Base-by-base conservation (phyloP, 2,888 invertebrate genomes). In the Unio pictorum region DNA sequence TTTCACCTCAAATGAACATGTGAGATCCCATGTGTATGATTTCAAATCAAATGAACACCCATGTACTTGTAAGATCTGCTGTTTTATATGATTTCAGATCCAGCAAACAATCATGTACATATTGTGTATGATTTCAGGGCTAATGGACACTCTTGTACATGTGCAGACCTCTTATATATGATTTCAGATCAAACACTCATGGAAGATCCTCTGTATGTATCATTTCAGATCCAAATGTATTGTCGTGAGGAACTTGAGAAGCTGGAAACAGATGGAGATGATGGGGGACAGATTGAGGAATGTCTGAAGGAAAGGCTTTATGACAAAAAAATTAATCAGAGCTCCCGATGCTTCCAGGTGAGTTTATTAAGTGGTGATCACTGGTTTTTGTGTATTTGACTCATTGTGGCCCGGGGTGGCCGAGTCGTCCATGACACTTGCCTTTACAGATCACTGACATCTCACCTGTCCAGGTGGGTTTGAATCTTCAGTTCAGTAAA, bases 261-360 rank as follows among this genome's bases (percentile, higher is more conserved):
- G 56, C 77, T 73, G 64, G 91, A 91, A 84, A 93, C 92, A 8
- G 92, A 92, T 64, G 93, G 93, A 4, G 91, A 91, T 69, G 90
- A 90, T 58, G 89, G 90, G 6, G 93, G 93, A 18, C 90, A 93
- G 89, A 94, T 95, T 0, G 95, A 97, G 89, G 98, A 98, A 91
- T 99, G 99, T 90, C 91, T 99, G 57, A 98, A 98, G 91, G 65
- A 73, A 45, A 84, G 82, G 54, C 75, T 84, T 54, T 68, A 67
- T 55, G 70, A 73, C 6, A 64, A 69, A 17, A 77, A 77, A 61
- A 69, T 70, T 18, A 30, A 57, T 15, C 61, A 55, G 56, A 63
- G 18, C 26, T 68, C 77, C 5, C 28, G 7, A 3, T 77, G 77
- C 73, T 74, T 68, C 28, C 55, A 66, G 68, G 76, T 76, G 69